A percentile compares a stretch with the other conserved stretches of the same genome.
These are phyloP conservation scores for Zaprionus capensis DNA, from an alignment of 1,140 invertebrate genomes.

Conservation along the genomic window DNA sequence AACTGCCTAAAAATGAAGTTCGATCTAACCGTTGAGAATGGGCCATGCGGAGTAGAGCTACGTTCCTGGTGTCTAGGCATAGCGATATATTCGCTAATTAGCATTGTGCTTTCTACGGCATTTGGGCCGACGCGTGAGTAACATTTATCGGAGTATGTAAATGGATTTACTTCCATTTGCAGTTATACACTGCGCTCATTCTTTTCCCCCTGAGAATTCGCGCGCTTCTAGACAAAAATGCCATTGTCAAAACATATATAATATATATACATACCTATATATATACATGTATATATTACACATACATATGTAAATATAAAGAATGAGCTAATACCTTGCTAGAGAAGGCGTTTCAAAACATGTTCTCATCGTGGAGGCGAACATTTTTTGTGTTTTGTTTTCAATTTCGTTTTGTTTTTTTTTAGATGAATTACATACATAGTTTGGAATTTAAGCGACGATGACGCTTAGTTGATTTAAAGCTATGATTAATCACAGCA, in stretches of 20 bases:
- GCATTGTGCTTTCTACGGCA: conserved; percentile 30
- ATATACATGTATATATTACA: conserved; percentile 9
- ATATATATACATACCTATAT: neutral
- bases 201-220: neutral
- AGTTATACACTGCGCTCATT: neutral
- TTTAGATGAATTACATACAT: conserved; percentile 18
- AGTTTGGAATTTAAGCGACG: conserved; percentile 31
- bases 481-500: conserved; percentile 21
- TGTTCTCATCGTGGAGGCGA: conserved; percentile 32
- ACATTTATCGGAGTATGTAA: conserved; percentile 38
- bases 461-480: conserved; percentile 22
- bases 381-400: conserved; percentile 18
- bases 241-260: conserved; percentile 10
- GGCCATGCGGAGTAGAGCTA: conserved; percentile 56
- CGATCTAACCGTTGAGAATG: conserved; percentile 58
- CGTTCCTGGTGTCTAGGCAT: conserved; percentile 67
- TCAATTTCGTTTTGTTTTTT: conserved; percentile 21
- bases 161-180: conserved; percentile 7
- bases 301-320: conserved; percentile 43
- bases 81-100: conserved; percentile 53
- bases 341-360: conserved; percentile 42
- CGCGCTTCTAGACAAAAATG: neutral
- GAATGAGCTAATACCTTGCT: conserved; percentile 59
- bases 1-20: conserved; percentile 58
- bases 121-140: conserved; percentile 51